Percentiles rank a stretch among this genome's conserved stretches.
These are phyloP conservation scores for Lasioglossum figueresi DNA, from an alignment of 2,888 invertebrate species.

Conservation along the genomic window DNA sequence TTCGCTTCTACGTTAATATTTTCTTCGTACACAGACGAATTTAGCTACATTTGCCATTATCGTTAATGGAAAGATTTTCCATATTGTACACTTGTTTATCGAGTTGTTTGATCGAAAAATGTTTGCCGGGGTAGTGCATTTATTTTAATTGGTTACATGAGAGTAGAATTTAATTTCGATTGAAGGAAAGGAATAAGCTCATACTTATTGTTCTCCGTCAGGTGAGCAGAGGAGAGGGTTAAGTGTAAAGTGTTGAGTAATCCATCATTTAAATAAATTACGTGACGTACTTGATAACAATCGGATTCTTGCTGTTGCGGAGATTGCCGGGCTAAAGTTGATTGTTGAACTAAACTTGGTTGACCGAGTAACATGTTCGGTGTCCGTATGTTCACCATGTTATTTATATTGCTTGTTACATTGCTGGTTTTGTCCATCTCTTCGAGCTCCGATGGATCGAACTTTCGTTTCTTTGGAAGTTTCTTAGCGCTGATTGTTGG, in stretches of 20 bases:
- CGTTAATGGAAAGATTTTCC: too few relatives aligned
- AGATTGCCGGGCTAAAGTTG: slow-evolving; percentile 74
- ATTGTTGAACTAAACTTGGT: slow-evolving; percentile 72
- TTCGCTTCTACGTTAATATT: not conserved
- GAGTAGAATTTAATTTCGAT: not conserved
- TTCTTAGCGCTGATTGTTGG: slow-evolving; percentile 86
- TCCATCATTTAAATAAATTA: slow-evolving; percentile 8
- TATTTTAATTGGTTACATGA: not conserved
- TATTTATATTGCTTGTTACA: slow-evolving; percentile 83
- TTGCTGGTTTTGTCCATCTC: slow-evolving; percentile 86
- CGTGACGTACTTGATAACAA: slow-evolving; percentile 76
- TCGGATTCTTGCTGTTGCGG: slow-evolving; percentile 77
- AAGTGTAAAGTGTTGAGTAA: not conserved
- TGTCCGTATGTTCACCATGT: slow-evolving; percentile 77
- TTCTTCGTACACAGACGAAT: not conserved
- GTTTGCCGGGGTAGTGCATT: not conserved
- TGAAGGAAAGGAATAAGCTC: not conserved
- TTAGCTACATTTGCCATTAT: not conserved
- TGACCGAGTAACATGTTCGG: slow-evolving; percentile 73
- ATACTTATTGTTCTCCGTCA: not conserved
- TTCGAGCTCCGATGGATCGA: slow-evolving; percentile 91
- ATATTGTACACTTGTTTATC: too few relatives aligned
- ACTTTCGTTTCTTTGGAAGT: slow-evolving; percentile 97
- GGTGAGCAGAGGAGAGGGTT: not conserved
- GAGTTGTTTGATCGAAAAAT: not conserved